These are phyloP conservation scores for Pseudocheirus occidentalis DNA, from an alignment of 2,797 vertebrate genomes.

Conservation along the genomic window DNA sequence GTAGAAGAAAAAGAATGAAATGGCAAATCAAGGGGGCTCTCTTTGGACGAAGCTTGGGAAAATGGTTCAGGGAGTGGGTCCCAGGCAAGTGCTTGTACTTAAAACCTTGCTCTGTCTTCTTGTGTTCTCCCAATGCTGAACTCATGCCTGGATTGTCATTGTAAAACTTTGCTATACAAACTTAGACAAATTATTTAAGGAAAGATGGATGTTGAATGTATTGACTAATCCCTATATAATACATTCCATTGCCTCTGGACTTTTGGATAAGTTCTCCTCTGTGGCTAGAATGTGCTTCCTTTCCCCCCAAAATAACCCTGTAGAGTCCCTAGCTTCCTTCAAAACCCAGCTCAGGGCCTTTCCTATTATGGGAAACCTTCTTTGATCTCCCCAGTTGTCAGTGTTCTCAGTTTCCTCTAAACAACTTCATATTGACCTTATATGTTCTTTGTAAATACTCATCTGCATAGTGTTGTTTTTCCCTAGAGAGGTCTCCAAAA, in stretches of 20 bases:
- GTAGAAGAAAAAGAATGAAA: not conserved
- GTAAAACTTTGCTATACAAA: not conserved
- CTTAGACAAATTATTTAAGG: not conserved
- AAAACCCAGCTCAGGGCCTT: not conserved
- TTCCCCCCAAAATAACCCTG: not conserved
- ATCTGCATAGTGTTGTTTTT: not conserved
- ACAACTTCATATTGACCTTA: not conserved
- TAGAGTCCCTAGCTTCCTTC: not conserved
- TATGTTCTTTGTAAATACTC: not conserved
- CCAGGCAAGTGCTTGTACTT: not conserved
- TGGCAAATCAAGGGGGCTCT: not conserved
- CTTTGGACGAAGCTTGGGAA: not conserved
- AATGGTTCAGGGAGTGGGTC: not conserved
- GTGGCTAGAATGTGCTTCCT: not conserved
- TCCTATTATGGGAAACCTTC: not conserved
- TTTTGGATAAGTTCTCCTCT: not conserved
- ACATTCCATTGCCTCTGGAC: not conserved
- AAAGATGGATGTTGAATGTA: not conserved
- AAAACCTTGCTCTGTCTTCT: not conserved
- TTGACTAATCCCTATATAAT: not conserved
- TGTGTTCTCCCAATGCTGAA: not conserved
- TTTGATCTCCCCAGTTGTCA: not conserved
- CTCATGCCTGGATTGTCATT: not conserved
- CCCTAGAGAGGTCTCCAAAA: not conserved
- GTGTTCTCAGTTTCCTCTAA: not conserved